Conservation (phyloP, 2,888 invertebrate species). For the Hypomecis punctinalis region DNA sequence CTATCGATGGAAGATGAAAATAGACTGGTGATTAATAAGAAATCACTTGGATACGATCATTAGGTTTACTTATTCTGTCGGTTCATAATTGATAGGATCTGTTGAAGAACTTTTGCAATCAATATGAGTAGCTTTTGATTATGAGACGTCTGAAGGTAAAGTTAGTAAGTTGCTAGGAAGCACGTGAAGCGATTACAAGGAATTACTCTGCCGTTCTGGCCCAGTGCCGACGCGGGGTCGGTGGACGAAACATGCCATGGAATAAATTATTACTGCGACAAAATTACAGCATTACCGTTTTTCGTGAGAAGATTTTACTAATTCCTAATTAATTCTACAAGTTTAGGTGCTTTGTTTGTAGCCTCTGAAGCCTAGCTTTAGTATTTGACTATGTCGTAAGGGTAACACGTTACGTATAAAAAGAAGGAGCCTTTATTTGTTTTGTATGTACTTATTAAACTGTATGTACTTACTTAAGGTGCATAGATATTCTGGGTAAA, state of each 20-base stretch:
- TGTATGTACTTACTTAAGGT: no score
- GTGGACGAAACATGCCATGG: conserved; percentile 12
- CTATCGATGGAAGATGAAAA: conserved; percentile 19
- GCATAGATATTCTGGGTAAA: no score
- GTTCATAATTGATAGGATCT: background rate
- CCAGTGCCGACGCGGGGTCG: conserved; percentile 7
- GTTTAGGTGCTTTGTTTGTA: background rate
- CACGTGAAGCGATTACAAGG: conserved; percentile 1
- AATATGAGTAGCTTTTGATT: background rate
- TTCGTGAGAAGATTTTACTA: background rate
- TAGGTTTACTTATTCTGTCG: background rate
- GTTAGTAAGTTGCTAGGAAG: background rate
- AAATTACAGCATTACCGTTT: conserved; percentile 15
- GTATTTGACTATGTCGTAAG: no score
- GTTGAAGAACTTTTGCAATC: background rate
- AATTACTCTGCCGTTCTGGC: background rate
- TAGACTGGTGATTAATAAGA: conserved; percentile 18
- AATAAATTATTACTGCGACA: conserved; percentile 16
- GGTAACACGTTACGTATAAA: no score
- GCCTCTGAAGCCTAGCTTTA: no score
- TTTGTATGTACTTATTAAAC: no score
- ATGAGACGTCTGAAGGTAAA: background rate
- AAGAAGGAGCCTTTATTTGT: no score
- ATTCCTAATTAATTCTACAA: background rate
- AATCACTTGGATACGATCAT: conserved; percentile 11